These are phyloP conservation scores for Drosophila arawakana DNA, from an alignment of 1,140 invertebrate genomes.

Conservation along the genomic window DNA sequence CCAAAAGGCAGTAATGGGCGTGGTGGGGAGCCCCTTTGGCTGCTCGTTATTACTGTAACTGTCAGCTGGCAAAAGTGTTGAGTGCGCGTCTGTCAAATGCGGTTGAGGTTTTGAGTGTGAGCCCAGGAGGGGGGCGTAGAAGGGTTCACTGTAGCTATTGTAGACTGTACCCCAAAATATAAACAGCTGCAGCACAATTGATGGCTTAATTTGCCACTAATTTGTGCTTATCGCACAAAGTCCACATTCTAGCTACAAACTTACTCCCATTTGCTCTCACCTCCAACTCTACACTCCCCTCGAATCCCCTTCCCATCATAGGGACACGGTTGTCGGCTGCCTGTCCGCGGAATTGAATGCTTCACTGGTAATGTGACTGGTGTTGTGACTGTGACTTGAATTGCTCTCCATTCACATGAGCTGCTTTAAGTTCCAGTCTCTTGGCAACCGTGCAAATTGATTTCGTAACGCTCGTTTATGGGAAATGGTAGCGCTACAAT, in stretches of 20 bases:
- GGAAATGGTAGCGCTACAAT: constrained; percentile 49
- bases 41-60: constrained; percentile 75
- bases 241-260: no score
- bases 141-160: neutral
- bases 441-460: constrained; percentile 66
- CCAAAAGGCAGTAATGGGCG: neutral
- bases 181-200: constrained; percentile 58
- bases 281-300: neutral
- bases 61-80: constrained; percentile 76
- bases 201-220: constrained; percentile 81
- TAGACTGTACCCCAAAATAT: constrained; percentile 42
- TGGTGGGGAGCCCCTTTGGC: neutral
- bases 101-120: constrained; percentile 46
- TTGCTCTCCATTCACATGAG: neutral
- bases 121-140: neutral
- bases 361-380: neutral
- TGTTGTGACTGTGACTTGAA: neutral
- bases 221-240: constrained; percentile 64
- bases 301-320: neutral
- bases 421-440: constrained; percentile 9
- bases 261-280: no score
- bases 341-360: constrained; percentile 1
- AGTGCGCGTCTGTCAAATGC: constrained; percentile 75
- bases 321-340: neutral
- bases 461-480: constrained; percentile 72